These are phyloP conservation scores for Drosophila emarginata DNA, from an alignment of 2,888 invertebrate genomes.

Conservation along the genomic window DNA sequence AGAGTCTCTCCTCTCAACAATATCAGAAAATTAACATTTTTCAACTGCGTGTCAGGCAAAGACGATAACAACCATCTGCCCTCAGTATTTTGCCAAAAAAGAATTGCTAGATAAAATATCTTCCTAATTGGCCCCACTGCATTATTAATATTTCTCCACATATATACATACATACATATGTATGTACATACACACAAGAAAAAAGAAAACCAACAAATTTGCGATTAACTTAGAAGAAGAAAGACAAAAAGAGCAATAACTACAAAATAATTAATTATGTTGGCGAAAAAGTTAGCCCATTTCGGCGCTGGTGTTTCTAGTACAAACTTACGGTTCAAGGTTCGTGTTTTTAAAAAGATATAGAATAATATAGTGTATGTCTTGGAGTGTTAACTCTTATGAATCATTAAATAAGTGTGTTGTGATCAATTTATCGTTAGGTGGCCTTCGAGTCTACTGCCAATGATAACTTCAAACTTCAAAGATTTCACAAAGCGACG, in stretches of 20 bases:
- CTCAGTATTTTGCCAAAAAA: conserved; percentile 41
- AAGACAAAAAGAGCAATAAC: neutral
- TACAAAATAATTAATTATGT: neutral
- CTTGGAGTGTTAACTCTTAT: neutral
- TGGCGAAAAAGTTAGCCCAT: conserved; percentile 30
- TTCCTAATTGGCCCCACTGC: conserved; percentile 9
- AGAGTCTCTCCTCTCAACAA: conserved; percentile 4
- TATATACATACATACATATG: neutral
- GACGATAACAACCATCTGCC: conserved; percentile 45
- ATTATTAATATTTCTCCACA: conserved; percentile 30
- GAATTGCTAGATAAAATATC: conserved; percentile 35
- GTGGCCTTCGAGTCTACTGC: conserved; percentile 29
- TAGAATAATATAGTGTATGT: neutral
- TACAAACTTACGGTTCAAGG: conserved; percentile 16
- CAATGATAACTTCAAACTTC: conserved; percentile 21
- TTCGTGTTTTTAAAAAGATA: conserved; percentile 21
- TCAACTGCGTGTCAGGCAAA: conserved; percentile 56
- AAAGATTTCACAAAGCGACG: neutral
- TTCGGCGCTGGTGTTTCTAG: conserved; percentile 27
- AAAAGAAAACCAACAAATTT: neutral
- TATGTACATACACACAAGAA: neutral
- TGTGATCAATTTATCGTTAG: conserved; percentile 20
- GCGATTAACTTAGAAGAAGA: neutral
- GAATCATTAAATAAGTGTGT: conserved; percentile 13
- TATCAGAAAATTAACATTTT: conserved; percentile 72